phyloP scores from a whole-genome alignment of 2,888 invertebrate species.

The Eugnorisma glareosa region DNA sequence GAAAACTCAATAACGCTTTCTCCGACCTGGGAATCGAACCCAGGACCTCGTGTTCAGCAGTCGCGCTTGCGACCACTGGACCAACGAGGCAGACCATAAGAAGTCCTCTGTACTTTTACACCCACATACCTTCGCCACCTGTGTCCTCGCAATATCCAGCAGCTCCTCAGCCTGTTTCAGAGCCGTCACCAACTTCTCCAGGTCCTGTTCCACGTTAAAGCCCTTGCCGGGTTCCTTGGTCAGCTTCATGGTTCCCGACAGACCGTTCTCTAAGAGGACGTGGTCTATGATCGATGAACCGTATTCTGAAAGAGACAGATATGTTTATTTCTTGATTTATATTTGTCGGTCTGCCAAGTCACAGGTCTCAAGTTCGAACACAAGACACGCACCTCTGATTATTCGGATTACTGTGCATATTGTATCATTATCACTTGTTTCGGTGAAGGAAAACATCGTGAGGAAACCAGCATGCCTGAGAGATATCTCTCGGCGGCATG shows the following conservation, averaged over 20 bases:
- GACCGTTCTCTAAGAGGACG: constrained; percentile 93
- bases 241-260: constrained; percentile 90
- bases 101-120: not conserved
- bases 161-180: constrained; percentile 93
- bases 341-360: not conserved
- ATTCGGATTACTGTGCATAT: too few relatives aligned
- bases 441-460: too few relatives aligned
- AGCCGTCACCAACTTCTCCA: constrained; percentile 92
- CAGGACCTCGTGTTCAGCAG: not conserved
- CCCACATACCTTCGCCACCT: constrained; percentile 89
- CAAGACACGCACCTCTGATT: too few relatives aligned
- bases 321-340: not conserved
- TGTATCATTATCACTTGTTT: too few relatives aligned
- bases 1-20: not conserved
- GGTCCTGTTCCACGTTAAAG: constrained; percentile 92
- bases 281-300: constrained; percentile 98
- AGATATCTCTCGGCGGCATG: too few relatives aligned
- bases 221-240: constrained; percentile 88
- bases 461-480: too few relatives aligned
- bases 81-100: not conserved
- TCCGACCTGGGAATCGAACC: not conserved
- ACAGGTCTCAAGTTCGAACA: too few relatives aligned
- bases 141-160: constrained; percentile 89
- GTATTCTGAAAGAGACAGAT: constrained; percentile 92
- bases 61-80: not conserved